Percentiles rank a stretch among this genome's conserved stretches.
These are phyloP conservation scores for Agrilus mali DNA, from an alignment of 2,888 invertebrate genomes.

Conservation along the genomic window DNA sequence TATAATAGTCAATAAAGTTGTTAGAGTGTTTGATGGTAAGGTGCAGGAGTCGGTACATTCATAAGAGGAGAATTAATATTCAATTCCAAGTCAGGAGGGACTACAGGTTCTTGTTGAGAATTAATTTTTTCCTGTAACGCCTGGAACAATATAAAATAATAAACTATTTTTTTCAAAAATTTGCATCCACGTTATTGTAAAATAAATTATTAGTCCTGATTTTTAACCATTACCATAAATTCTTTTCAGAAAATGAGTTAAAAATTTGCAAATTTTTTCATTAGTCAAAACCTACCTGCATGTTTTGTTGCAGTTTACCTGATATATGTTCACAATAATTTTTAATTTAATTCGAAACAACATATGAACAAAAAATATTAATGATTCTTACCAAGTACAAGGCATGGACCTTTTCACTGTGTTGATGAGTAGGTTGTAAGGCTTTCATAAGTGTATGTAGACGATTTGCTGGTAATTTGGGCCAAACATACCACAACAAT, in stretches of 20 bases:
- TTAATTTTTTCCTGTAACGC: slow-evolving; percentile 68
- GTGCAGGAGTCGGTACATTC: slow-evolving; percentile 73
- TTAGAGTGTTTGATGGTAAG: slow-evolving; percentile 38
- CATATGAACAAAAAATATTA: no score
- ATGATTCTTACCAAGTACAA: slow-evolving; percentile 37
- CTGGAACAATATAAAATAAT: slow-evolving; percentile 33
- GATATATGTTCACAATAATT: no score
- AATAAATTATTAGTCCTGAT: no score
- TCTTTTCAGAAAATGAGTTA: no score
- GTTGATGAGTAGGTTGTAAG: slow-evolving; percentile 62
- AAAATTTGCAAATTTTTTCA: no score
- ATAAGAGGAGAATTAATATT: slow-evolving; percentile 73
- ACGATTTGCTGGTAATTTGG: slow-evolving; percentile 66
- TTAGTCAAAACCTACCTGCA: no score
- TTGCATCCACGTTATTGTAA: no score
- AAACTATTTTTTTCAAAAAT: no score
- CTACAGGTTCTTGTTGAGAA: slow-evolving; percentile 50
- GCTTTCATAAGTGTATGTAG: slow-evolving; percentile 72
- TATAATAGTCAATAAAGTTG: no score
- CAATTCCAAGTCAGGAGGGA: slow-evolving; percentile 48
- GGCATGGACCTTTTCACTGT: slow-evolving; percentile 73
- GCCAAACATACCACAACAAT: slow-evolving; percentile 81
- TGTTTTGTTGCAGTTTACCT: no score
- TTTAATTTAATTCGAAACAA: no score
- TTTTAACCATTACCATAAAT: no score